Evolutionary conservation across 2,113 vertebrate species (phyloP), one percentile per base, ranked within the genome.

Genomic region (Haliaeetus leucogaster): DNA sequence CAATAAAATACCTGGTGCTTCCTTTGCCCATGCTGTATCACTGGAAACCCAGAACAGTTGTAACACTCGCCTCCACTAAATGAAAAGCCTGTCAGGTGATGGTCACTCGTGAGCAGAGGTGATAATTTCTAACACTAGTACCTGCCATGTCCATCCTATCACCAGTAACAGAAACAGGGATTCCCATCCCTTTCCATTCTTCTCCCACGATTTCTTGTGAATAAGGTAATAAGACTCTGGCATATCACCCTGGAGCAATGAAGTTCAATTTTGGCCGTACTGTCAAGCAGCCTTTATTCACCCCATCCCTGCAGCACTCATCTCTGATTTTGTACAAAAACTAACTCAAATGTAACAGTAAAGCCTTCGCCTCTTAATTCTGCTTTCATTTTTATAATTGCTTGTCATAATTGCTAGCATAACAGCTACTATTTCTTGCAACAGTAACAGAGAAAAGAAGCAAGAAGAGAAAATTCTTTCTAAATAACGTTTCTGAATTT

Each of bases 61-160:
- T 23, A 58, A 13, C 1, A 48, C 14, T 63, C n/a, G 3, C 27
- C 27, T 55, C 26, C 0, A 1, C 13, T 66, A 21, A 72, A 61
- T 23, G 17, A 38, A 8, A 65, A 70, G 16, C 4, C 13, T n/a
- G 18, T 43, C 26, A 55, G 3, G 9, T 26, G 21, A 30, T 14
- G 4, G 25, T 13, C 36, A 40, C 12, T 48, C 5, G 9, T 2
- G 5, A 62, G 30, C 2, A 3, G n/a, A 71, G 7, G 8, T 30
- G 18, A 23, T 76, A 1, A 34, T 79, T 94, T 85, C 13, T 34
- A 38, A 38, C 32, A 21, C 70, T 19, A 50, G 2, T 18, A 73
- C 13, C 70, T 71, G 22, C 10, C 26, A 25, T 25, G 11, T 42
- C 29, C 30, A 23, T 61, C 9, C 20, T 65, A 30, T 21, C 26